Evolutionary conservation across 2,888 invertebrate species (phyloP).

Genomic region (Xanthostigma xanthostigma): DNA sequence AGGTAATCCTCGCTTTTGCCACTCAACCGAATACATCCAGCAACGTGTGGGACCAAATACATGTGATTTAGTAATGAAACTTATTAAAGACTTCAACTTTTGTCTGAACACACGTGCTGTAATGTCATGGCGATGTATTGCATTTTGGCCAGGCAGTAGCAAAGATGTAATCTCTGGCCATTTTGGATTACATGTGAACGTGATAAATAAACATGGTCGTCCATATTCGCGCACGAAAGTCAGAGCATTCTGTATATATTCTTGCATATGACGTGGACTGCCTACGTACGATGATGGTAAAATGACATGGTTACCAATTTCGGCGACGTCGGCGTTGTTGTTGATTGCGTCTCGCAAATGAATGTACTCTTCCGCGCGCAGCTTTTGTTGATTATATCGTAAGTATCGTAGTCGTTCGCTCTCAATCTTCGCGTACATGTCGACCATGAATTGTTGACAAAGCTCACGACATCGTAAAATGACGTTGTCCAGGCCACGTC

Average conservation of each 20-base stretch:
- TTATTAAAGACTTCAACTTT: constrained; percentile 15
- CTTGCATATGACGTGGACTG: constrained; percentile 18
- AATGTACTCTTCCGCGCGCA: constrained; percentile 18
- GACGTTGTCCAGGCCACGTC: constrained; percentile 11
- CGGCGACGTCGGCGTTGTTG: constrained; percentile 7
- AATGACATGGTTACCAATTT: constrained; percentile 14
- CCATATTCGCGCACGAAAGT: constrained; percentile 21
- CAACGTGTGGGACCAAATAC: constrained; percentile 9
- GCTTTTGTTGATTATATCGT: constrained; percentile 18
- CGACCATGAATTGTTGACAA: constrained; percentile 21
- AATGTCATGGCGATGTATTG: constrained; percentile 15
- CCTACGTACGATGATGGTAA: constrained; percentile 16
- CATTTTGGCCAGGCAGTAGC: constrained; percentile 8
- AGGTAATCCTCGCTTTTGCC: constrained; percentile 19
- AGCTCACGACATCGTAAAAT: constrained; percentile 15
- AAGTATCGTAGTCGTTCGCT: constrained; percentile 19
- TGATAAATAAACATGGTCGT: constrained; percentile 19
- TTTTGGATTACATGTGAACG: constrained; percentile 18
- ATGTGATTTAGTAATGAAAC: constrained; percentile 9
- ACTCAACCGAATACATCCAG: constrained; percentile 13
- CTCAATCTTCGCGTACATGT: constrained; percentile 24
- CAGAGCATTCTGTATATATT: constrained; percentile 21
- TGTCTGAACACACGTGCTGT: constrained; percentile 16
- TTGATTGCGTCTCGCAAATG: constrained; percentile 16
- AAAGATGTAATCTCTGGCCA: constrained; percentile 16